Evolutionary conservation across 92 coral and sea anemone species (phyloP), one percentile per base, ranked within the genome.

Genomic region (Palythoa grandis): DNA sequence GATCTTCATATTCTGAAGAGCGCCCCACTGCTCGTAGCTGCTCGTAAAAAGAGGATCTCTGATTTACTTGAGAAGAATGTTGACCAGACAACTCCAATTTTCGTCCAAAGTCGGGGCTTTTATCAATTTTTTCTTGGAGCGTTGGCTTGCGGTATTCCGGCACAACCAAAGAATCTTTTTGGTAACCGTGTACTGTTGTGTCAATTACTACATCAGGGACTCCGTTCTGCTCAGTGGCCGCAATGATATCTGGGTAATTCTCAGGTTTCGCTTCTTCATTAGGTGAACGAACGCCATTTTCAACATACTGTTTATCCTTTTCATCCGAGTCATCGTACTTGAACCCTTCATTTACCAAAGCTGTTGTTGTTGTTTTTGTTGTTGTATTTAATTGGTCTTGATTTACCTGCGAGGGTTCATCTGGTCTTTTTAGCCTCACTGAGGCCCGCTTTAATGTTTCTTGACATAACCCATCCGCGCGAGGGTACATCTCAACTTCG

Each of bases 101-200:
- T 80, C 85, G 47, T 6, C n/a, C 61, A 5, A 29, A 22, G 22
- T 23, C 13, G 16, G 85, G 85, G 40, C 65, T 80, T 5, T 66
- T 80, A 19, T 22, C 85, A 0, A 43, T 22, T 66, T 80, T 80
- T 4, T 80, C 85, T 43, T 43, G 56, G 13, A 80, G 85, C 23
- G 85, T 80, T 15, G 85, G 66, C 63, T 80, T 80, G 61, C 74
- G 85, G 58, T 80, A 80, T 63, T 80, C 85, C 3, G 74, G 85
- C 22, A 80, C 22, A 48, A 20, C 61, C 12, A 23, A 29, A 47
- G 50, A 24, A 14, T 66, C 60, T 7, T 66, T 35, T 10, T 24
- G 3, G 9, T 80, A 22, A 16, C 58, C 22, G 15, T 65, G 38
- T 25, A 24, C 60, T 66, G 74, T 48, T 50, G 85, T 80, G 74